Base-by-base conservation (phyloP, 1,140 invertebrate genomes). In the Geopemphigus sp. region DNA sequence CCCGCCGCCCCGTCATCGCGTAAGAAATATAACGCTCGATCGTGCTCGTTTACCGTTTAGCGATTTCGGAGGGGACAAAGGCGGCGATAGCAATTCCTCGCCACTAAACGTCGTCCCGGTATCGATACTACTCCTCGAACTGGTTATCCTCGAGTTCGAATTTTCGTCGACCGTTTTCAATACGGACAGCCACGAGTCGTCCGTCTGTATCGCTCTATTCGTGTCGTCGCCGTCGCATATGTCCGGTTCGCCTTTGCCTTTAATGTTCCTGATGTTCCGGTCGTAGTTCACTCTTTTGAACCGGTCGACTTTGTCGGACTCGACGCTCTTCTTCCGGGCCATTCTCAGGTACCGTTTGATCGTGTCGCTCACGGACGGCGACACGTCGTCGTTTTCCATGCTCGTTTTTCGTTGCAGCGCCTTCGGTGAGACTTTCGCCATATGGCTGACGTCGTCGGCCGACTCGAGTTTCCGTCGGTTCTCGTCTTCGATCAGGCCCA, bases 201-300 rank as follows among this genome's bases (percentile, higher is more conserved):
- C 89, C 0, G 92, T 93, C 84, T 93, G 92, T 82, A 88, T 89
- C 14, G 91, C 91, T 82, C 93, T 93, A 82, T 88, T 89, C 22
- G 90, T 87, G 0, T 90, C 91, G 80, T 92, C 91, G 82, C 90
- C 89, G 78, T 93, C 91, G 26, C 91, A 90, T 1, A 91, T 90
- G 53, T 90, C 91, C 4, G 90, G 90, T 84, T 91, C 91, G 1
- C 90, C 89, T 82, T 93, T 93, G 0, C 92, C 90, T 83, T 93
- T 94, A 29, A 95, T 95, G 81, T 94, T 93, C 1, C 93, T 85
- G 50, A 95, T 86, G 83, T 93, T 94, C 53, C 92, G 88, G 83
- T 95, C 94, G 83, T 95, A 95, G 83, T 95, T 95, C 1, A 95
- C 93, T 0, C 93, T 89, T 83, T 94, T 94, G 83, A 95, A 95